A percentile compares a stretch with the other conserved stretches of the same genome.
These are phyloP conservation scores for Cepaea hortensis DNA, from an alignment of 2,888 invertebrate species.

Conservation along the genomic window DNA sequence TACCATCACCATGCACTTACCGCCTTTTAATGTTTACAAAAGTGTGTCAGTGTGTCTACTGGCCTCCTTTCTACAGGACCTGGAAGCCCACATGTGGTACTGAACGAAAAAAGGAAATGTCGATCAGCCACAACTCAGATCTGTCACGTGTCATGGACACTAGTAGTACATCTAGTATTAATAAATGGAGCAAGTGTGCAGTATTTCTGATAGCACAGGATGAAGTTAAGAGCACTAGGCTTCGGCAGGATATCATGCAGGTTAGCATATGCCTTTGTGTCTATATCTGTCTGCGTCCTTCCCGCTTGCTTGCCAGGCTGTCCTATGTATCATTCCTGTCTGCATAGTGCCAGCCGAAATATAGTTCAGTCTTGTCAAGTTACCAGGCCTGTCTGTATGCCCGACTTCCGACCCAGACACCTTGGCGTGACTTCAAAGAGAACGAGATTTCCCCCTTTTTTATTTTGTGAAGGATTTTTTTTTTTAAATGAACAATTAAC, in stretches of 20 bases:
- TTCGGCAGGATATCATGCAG: conserved; percentile 11
- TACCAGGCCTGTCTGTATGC: no score
- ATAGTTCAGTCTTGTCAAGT: no score
- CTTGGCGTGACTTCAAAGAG: no score
- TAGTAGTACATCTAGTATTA: not conserved
- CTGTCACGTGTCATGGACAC: not conserved
- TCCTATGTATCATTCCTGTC: no score
- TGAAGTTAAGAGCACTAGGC: not conserved
- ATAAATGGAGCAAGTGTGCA: not conserved
- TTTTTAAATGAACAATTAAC: no score
- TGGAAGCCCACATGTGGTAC: not conserved
- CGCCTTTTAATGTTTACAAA: no score
- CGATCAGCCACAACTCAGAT: not conserved
- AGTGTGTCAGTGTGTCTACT: no score
- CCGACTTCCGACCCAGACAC: no score
- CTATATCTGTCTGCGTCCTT: not conserved
- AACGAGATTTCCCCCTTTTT: no score
- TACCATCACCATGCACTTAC: no score
- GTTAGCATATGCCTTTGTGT: not conserved
- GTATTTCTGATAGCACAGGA: conserved; percentile 8
- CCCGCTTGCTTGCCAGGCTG: not conserved
- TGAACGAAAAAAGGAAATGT: not conserved
- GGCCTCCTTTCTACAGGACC: not conserved
- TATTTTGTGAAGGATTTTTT: no score
- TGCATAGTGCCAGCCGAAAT: no score